Evolutionary conservation across 2,888 invertebrate genomes (phyloP).

Genomic region (Diarsia mendica): DNA sequence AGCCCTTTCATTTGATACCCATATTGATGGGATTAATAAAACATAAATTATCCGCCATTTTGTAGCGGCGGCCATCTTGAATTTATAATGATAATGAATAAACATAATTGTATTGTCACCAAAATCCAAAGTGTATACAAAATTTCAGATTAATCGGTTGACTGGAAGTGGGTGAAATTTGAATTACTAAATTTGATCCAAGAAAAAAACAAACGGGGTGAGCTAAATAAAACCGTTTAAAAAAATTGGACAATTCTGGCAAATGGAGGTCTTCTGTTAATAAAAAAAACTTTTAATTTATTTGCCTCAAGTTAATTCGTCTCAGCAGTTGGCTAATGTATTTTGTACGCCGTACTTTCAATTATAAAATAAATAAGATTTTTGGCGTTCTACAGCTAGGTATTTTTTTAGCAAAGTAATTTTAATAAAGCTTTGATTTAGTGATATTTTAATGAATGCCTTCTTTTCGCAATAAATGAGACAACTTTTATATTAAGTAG

Average conservation of each 20-base stretch:
- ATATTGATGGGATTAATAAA: no score
- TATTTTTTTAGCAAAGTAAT: neutral
- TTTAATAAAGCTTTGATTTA: constrained; percentile 20
- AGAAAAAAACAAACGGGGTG: no score
- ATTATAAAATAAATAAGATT: constrained; percentile 37
- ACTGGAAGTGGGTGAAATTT: no score
- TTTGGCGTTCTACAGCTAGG: neutral
- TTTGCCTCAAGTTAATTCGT: constrained; percentile 26
- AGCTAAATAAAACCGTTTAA: no score
- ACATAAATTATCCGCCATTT: no score
- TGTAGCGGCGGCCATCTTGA: no score
- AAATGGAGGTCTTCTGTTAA: neutral
- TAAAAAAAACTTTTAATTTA: neutral
- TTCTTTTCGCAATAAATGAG: neutral
- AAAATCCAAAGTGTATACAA: no score
- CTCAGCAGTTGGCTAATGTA: neutral
- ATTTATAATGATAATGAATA: no score
- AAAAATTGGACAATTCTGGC: neutral
- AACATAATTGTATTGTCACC: no score
- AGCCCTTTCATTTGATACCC: no score
- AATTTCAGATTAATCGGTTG: no score
- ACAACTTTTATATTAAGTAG: neutral
- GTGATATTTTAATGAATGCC: neutral
- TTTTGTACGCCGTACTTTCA: constrained; percentile 24
- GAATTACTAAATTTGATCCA: no score